Evolutionary conservation across 2,113 vertebrate genomes (phyloP), one percentile per base, ranked within the genome.

Genomic region (Cervus canadensis): DNA sequence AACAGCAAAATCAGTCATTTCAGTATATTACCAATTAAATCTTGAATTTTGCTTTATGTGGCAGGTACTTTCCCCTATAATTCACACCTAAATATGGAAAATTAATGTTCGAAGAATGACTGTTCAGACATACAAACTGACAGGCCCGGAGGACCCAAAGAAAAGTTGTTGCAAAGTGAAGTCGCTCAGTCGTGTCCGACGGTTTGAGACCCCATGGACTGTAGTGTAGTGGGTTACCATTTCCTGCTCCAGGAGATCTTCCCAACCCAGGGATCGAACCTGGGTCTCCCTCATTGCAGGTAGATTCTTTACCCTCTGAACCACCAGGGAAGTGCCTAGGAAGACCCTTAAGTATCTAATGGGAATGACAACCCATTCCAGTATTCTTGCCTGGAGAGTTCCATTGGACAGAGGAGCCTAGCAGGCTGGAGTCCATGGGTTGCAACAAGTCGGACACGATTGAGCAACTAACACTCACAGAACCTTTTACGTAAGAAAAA

Each of bases 111-210:
- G 4, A 83, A 86, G 28, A 79, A 54, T 43, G 19, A 94, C 74
- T 60, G 50, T 82, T 86, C 36, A 84, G n/a, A 93, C 15, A n/a
- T 36, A 40, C 56, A 56, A 30, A 83, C 2, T 26, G 30, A 87
- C 26, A 30, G 50, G 15, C 28, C 56, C 36, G 6, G 19, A 52
- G 21, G 28, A 81, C 13, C 10, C n/a, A 0, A 6, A 71, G 40
- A 40, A 23, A 40, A 6, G n/a, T 3, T 23, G 67, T 40, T 71
- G 67, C 19, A 23, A 71, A 71, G 67, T 71, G 19, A 71, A 23
- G 67, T 71, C 2, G 0, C 67, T 71, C 19, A 6, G n/a, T 71
- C 6, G n/a, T 13, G n/a, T 40, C n/a, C 5, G 0, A 40, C 19
- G 23, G 9, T 71, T 71, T 71, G 67, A 40, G 67, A 71, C 8